These are phyloP conservation scores for Cyclina sinensis DNA, from an alignment of 1,140 invertebrate genomes.

Conservation along the genomic window DNA sequence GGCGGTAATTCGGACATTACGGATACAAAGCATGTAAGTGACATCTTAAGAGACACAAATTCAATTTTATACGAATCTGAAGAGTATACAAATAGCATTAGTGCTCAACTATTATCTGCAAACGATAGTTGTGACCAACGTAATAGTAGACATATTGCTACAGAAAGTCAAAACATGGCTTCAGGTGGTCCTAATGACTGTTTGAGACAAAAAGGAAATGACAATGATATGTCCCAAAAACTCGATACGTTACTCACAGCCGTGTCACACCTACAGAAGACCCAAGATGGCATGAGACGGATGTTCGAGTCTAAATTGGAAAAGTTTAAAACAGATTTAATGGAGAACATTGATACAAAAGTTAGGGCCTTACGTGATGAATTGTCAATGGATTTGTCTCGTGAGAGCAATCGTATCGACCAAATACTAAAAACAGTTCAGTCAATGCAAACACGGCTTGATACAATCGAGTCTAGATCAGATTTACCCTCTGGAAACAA, in stretches of 20 bases:
- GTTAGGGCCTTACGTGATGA: constrained; percentile 42
- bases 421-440: too few species aligned
- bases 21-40: neutral
- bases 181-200: neutral
- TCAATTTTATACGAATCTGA: constrained; percentile 21
- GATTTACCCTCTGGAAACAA: neutral
- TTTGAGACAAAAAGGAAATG: neutral
- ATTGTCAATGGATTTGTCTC: constrained; percentile 15
- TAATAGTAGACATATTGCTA: neutral
- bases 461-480: constrained; percentile 9
- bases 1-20: neutral
- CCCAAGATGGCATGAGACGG: constrained; percentile 52
- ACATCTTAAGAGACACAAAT: neutral
- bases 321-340: constrained; percentile 53
- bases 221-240: constrained; percentile 13
- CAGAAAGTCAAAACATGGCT: neutral
- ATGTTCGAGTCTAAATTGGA: constrained; percentile 62
- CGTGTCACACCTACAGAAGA: constrained; percentile 22
- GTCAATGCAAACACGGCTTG: constrained; percentile 47
- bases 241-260: constrained; percentile 44
- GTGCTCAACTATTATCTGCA: neutral
- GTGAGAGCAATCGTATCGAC: constrained; percentile 14
- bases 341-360: constrained; percentile 57
- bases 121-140: neutral
- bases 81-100: neutral